phyloP scores from a whole-genome alignment of 2,113 vertebrate genomes.

The Esox niger region DNA sequence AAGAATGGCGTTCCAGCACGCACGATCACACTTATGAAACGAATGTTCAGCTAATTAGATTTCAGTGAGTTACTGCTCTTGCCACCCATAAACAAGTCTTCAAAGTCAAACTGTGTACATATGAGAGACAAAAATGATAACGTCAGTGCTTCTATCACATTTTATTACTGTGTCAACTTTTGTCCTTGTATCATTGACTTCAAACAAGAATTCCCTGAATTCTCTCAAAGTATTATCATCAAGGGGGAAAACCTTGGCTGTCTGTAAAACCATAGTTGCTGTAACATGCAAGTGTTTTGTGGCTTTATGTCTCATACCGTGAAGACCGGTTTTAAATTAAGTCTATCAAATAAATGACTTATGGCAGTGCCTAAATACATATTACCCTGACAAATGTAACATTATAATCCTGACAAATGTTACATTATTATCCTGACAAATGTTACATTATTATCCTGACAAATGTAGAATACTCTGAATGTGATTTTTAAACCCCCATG shows the following conservation, averaged over 20 bases:
- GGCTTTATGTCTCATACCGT: slow-evolving; percentile 17
- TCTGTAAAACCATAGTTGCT: neutral
- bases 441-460: slow-evolving; percentile 20
- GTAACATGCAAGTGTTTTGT: slow-evolving; percentile 1
- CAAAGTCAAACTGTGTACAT: neutral
- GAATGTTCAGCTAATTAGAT: slow-evolving; percentile 10
- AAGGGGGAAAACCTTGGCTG: neutral
- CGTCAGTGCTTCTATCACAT: neutral
- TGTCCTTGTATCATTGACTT: neutral
- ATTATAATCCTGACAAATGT: slow-evolving; percentile 27
- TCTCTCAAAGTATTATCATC: neutral
- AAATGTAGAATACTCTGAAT: slow-evolving; percentile 23
- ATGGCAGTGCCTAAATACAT: slow-evolving; percentile 2
- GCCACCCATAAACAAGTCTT: neutral
- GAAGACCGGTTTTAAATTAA: slow-evolving; percentile 25
- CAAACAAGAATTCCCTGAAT: neutral
- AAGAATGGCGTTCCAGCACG: slow-evolving; percentile 8
- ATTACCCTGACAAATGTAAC: too few relatives aligned
- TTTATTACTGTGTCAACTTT: slow-evolving; percentile 16
- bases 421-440: too few relatives aligned
- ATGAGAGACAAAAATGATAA: neutral
- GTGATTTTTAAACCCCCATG: slow-evolving; percentile 1
- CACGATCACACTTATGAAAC: too few relatives aligned
- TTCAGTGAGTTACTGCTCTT: neutral
- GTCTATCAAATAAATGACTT: slow-evolving; percentile 6